Percentiles rank a stretch among this genome's conserved stretches.
phyloP scores from a whole-genome alignment of 2,888 invertebrate genomes.

The Drosophila cognata region DNA sequence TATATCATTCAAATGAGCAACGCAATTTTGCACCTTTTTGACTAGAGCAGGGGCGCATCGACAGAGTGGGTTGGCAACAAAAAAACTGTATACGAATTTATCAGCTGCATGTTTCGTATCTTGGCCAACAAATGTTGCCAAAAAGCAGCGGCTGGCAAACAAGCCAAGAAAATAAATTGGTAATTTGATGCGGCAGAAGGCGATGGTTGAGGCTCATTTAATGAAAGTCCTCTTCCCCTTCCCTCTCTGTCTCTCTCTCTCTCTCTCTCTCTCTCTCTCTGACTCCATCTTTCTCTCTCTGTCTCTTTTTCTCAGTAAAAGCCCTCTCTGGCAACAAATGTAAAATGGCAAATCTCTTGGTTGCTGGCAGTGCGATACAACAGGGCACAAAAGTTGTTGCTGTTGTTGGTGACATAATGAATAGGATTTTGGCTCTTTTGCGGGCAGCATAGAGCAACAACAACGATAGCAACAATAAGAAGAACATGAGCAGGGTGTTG shows the following conservation, averaged over 20 bases:
- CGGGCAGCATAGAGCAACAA: slow-evolving; percentile 53
- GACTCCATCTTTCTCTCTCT: neutral
- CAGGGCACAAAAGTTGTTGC: slow-evolving; percentile 20
- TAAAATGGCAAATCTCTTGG: slow-evolving; percentile 58
- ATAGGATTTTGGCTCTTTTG: slow-evolving; percentile 76
- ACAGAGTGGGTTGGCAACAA: neutral
- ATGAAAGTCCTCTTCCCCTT: slow-evolving; percentile 47
- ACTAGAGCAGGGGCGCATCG: neutral
- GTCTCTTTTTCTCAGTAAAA: neutral
- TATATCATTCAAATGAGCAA: slow-evolving; percentile 59
- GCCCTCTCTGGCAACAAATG: slow-evolving; percentile 28
- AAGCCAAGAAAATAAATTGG: slow-evolving; percentile 80
- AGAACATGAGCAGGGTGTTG: neutral
- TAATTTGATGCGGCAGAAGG: slow-evolving; percentile 74
- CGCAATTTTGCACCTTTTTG: slow-evolving; percentile 49
- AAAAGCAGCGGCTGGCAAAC: slow-evolving; percentile 38
- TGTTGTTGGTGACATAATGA: slow-evolving; percentile 73
- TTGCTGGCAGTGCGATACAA: slow-evolving; percentile 42
- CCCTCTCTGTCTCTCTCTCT: neutral
- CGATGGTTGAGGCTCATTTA: slow-evolving; percentile 61
- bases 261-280: neutral
- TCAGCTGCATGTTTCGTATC: slow-evolving; percentile 46
- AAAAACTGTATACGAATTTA: slow-evolving; percentile 46
- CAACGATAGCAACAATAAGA: slow-evolving; percentile 27
- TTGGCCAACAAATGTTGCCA: slow-evolving; percentile 31